Conservation (phyloP, 2,888 invertebrate species). For the Agrilus cyanescens region DNA sequence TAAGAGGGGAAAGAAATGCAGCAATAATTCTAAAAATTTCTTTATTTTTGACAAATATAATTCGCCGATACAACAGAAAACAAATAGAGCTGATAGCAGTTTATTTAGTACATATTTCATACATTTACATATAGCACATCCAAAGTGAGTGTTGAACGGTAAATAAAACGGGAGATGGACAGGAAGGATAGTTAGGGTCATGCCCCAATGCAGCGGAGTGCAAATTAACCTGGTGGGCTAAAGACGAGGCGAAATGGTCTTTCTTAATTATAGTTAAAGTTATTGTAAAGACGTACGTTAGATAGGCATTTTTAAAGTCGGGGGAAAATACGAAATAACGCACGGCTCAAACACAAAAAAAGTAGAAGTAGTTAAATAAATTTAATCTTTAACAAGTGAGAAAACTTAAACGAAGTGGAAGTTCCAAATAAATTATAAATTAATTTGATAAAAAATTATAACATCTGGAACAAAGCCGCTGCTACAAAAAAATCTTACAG, state of each 20-base stretch:
- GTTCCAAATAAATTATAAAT: conserved; percentile 33
- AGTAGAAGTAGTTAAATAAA: conserved; percentile 32
- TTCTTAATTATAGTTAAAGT: conserved; percentile 16
- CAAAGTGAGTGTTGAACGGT: conserved; percentile 37
- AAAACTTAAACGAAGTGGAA: conserved; percentile 31
- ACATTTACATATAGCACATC: conserved; percentile 41
- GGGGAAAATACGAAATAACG: conserved; percentile 26
- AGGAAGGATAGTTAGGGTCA: conserved; percentile 20
- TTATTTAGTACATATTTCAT: conserved; percentile 40
- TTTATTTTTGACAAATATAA: conserved; percentile 37
- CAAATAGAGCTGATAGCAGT: conserved; percentile 39
- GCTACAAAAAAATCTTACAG: too few species aligned
- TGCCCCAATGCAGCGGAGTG: conserved; percentile 34
- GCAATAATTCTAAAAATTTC: conserved; percentile 34
- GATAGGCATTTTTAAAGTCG: conserved; percentile 22
- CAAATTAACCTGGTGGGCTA: conserved; percentile 33
- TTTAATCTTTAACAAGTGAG: conserved; percentile 37
- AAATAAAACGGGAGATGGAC: conserved; percentile 27
- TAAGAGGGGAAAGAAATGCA: too few species aligned
- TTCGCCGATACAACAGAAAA: conserved; percentile 40
- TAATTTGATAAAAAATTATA: conserved; percentile 21
- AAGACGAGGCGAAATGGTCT: conserved; percentile 24
- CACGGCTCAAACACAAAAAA: conserved; percentile 28
- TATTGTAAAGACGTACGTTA: conserved; percentile 20
- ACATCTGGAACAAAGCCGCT: too few species aligned